Percentiles rank a stretch among this genome's conserved stretches.
These are phyloP conservation scores for Druceiella hillmani DNA, from an alignment of 2,888 invertebrate genomes.

Conservation along the genomic window DNA sequence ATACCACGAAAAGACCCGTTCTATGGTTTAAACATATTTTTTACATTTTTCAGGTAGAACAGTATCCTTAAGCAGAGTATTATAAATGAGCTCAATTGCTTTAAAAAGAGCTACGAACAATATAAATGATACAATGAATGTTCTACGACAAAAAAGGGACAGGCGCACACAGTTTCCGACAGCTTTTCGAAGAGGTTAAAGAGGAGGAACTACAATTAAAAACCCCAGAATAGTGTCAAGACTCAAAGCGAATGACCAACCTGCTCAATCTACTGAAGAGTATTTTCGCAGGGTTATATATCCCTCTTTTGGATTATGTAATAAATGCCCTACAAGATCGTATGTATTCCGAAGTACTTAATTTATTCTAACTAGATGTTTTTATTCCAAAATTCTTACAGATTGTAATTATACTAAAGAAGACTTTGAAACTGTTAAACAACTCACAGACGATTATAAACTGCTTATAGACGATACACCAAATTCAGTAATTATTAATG, in stretches of 20 bases:
- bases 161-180: slow-evolving; percentile 22
- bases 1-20: too few relatives aligned
- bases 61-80: slow-evolving; percentile 16
- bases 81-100: slow-evolving; percentile 22
- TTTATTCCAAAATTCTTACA: slow-evolving; percentile 24
- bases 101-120: slow-evolving; percentile 26
- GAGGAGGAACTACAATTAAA: slow-evolving; percentile 23
- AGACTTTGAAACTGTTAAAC: slow-evolving; percentile 21
- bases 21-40: too few relatives aligned
- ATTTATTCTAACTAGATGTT: slow-evolving; percentile 23
- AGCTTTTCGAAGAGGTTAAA: slow-evolving; percentile 24
- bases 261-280: slow-evolving; percentile 20
- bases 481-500: slow-evolving; percentile 18
- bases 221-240: slow-evolving; percentile 21
- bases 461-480: slow-evolving; percentile 17
- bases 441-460: slow-evolving; percentile 18
- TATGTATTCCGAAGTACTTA: slow-evolving; percentile 22
- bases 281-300: slow-evolving; percentile 25
- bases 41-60: slow-evolving; percentile 9
- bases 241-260: slow-evolving; percentile 22
- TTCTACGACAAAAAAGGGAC: slow-evolving; percentile 23
- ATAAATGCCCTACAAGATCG: slow-evolving; percentile 20
- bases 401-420: slow-evolving; percentile 16
- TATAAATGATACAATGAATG: slow-evolving; percentile 22
- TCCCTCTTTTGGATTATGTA: slow-evolving; percentile 27